Base-by-base conservation (phyloP, 2,888 invertebrate species). In the Sipunculus nudus region DNA sequence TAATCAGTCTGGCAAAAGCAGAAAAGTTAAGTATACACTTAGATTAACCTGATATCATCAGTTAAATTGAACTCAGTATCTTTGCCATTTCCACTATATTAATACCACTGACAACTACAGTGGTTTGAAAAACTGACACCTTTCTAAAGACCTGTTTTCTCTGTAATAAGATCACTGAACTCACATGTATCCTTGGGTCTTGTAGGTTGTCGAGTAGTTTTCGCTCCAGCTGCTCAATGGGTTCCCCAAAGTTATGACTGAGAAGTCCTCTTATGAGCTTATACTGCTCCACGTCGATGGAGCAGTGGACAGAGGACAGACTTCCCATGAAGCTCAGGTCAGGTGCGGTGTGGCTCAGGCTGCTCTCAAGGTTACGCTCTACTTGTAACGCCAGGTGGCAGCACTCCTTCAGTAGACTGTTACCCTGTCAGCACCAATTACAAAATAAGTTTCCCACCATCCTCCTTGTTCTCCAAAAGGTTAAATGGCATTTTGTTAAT, bases 231-330 rank as follows among this genome's bases (percentile, higher is more conserved):
- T 79, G 76, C 53, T 91, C 91, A 16, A 92, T 87, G 72, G 88
- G 87, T 84, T 96, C 96, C 1, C 93, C 95, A 65, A 97, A 89
- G 86, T 97, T 97, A 84, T 92, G 92, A 2, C 90, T 88, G 6
- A 97, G 86, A 61, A 97, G 88, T 21, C 95, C 96, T 62, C 93
- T 88, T 53, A 97, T 88, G 41, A 96, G 85, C 81, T 91, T 90
- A 85, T 95, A 96, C 83, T 96, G 94, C 49, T 89, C 88, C 49
- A 92, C 87, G 85, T 94, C 92, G 59, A 97, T 83, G 45, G 91
- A 88, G 63, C 90, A 90, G 83, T 92, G 91, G 74, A 96, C 88
- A 35, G 93, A 92, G 2, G 94, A 91, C 61, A 97, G 86, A 31
- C 90, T 90, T 23, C 95, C 96, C 63, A 91, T 90, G 19, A 95